Conservation (phyloP, 2,113 vertebrate genomes). For the Taxidea taxus region DNA sequence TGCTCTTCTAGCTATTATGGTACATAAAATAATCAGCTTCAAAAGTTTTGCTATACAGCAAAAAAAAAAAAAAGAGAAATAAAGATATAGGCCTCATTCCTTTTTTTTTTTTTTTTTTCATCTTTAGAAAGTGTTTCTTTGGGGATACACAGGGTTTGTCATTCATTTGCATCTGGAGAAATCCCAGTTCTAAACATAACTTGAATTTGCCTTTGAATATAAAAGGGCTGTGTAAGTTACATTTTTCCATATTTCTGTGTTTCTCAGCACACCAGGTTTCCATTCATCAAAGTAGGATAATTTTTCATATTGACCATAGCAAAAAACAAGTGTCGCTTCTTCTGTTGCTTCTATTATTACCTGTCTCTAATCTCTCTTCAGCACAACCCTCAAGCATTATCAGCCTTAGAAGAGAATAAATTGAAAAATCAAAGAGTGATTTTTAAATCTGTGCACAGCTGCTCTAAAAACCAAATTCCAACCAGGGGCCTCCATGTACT, state of each 20-base stretch:
- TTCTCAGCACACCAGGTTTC: constrained; percentile 30
- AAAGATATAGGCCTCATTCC: background rate
- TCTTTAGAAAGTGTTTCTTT: constrained; percentile 29
- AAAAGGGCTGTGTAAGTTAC: constrained; percentile 49
- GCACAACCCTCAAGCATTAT: constrained; percentile 64
- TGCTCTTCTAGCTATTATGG: background rate
- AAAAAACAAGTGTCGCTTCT: constrained; percentile 24
- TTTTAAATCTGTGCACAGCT: constrained; percentile 54
- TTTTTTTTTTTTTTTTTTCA: background rate
- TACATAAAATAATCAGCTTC: background rate
- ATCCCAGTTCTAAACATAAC: constrained; percentile 49
- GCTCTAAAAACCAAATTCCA: background rate
- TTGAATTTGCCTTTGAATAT: constrained; percentile 55
- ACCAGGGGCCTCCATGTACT: background rate
- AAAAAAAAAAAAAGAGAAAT: background rate
- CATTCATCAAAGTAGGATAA: constrained; percentile 59
- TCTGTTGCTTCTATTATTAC: constrained; percentile 25
- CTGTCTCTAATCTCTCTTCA: constrained; percentile 67
- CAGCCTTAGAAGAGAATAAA: constrained; percentile 55
- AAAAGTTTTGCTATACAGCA: background rate
- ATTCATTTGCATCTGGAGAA: constrained; percentile 54
- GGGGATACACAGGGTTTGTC: background rate
- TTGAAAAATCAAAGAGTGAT: constrained; percentile 68
- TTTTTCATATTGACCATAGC: constrained; percentile 54
- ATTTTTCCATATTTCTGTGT: constrained; percentile 46